phyloP scores from a whole-genome alignment of 2,113 vertebrate species.

The Proteles cristata region DNA sequence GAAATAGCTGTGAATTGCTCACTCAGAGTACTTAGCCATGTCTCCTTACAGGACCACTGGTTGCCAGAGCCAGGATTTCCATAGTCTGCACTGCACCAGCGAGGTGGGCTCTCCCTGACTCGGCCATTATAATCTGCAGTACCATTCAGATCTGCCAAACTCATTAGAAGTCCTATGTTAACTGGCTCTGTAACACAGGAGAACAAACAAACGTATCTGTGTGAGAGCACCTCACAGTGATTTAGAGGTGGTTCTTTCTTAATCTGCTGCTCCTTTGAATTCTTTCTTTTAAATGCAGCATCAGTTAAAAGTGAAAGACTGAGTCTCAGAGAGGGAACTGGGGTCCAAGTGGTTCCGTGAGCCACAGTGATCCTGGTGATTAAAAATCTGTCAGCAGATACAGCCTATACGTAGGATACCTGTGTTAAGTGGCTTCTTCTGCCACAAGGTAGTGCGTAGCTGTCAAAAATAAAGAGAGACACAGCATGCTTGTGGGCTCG shows the following conservation, averaged over 20 bases:
- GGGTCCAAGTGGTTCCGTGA: not conserved
- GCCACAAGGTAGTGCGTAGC: not conserved
- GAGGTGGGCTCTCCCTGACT: not conserved
- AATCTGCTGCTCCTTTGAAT: not conserved
- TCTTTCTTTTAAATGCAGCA: not conserved
- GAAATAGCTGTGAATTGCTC: not conserved
- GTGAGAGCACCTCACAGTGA: not conserved
- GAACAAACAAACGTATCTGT: not conserved
- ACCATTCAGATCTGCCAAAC: not conserved
- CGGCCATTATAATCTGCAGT: not conserved
- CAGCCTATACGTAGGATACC: not conserved
- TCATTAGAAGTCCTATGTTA: not conserved
- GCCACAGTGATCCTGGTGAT: not conserved
- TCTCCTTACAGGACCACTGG: not conserved
- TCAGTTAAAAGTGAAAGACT: not conserved
- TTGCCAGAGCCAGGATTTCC: not conserved
- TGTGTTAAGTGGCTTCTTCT: not conserved
- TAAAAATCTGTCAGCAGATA: not conserved
- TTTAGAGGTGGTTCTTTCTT: not conserved
- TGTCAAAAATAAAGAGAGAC: not conserved
- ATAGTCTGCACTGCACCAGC: fast-evolving
- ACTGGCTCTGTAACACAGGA: not conserved
- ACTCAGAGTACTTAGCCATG: not conserved
- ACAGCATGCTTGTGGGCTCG: fast-evolving
- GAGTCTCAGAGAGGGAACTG: not conserved